These are phyloP conservation scores for Cephus spinipes DNA, from an alignment of 2,888 invertebrate species.

Conservation along the genomic window DNA sequence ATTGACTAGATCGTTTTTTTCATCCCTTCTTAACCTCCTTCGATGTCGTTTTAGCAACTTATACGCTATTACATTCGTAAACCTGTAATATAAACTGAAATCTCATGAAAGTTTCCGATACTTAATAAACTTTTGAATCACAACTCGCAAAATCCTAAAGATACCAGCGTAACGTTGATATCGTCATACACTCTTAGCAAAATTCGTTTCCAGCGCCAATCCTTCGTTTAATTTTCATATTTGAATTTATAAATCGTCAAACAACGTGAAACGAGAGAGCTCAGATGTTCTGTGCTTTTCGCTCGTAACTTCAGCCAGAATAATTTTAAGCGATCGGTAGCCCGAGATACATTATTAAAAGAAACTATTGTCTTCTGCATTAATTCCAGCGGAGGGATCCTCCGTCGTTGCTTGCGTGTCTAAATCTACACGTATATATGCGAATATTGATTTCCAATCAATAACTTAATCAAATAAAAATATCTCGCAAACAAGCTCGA, in stretches of 20 bases:
- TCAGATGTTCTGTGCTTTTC: not conserved
- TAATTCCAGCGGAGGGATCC: slow-evolving; percentile 25
- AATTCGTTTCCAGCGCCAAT: too few relatives aligned
- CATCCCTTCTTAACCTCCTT: too few relatives aligned
- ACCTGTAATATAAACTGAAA: too few relatives aligned
- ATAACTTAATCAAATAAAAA: not conserved
- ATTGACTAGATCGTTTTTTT: too few relatives aligned
- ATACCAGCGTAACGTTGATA: too few relatives aligned
- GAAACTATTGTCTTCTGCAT: slow-evolving; percentile 19
- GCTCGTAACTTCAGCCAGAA: not conserved
- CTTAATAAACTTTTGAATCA: too few relatives aligned
- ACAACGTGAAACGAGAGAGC: not conserved
- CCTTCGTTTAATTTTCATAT: not conserved
- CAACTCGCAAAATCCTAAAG: too few relatives aligned
- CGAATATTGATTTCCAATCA: slow-evolving; percentile 7
- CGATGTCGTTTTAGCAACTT: too few relatives aligned
- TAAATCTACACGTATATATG: slow-evolving; percentile 5
- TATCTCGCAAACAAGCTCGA: not conserved
- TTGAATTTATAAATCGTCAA: not conserved
- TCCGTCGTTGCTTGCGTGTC: not conserved
- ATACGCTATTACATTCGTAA: too few relatives aligned
- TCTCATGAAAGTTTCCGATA: too few relatives aligned
- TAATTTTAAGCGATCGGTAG: not conserved
- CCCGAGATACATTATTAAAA: not conserved
- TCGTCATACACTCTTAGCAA: too few relatives aligned